Percentiles rank a stretch among this genome's conserved stretches.
Evolutionary conservation across 2,113 vertebrate genomes (phyloP).

Genomic region (Nettapus auritus): DNA sequence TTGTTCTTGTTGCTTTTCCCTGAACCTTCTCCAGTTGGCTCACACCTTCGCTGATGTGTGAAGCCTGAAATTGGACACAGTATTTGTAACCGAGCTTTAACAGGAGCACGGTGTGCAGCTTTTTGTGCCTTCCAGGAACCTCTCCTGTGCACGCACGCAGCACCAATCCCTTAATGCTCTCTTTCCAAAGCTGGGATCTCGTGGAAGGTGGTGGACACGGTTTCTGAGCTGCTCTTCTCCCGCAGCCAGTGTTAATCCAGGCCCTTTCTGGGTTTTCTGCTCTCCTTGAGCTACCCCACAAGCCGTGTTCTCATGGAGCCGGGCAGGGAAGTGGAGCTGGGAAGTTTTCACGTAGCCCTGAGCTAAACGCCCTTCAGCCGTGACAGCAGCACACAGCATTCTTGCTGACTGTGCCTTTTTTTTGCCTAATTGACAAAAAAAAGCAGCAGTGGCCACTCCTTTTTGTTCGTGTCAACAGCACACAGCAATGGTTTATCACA

Average conservation of each 20-base stretch:
- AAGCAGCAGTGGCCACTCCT: not conserved
- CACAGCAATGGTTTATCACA: rapidly evolving
- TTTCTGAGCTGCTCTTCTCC: not conserved
- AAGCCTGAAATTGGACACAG: not conserved
- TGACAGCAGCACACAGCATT: not conserved
- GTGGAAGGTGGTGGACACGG: not conserved
- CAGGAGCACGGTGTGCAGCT: not conserved
- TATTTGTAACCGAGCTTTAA: not conserved
- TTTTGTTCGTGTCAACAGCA: not conserved
- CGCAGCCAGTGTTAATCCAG: not conserved
- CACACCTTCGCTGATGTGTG: not conserved
- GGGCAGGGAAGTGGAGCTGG: not conserved
- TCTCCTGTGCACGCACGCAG: not conserved
- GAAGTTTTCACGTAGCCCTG: not conserved
- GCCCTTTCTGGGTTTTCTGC: not conserved
- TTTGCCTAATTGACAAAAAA: not conserved
- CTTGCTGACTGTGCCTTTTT: not conserved
- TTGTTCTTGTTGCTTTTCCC: not conserved
- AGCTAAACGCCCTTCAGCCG: not conserved
- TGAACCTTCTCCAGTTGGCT: not conserved
- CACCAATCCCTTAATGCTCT: not conserved
- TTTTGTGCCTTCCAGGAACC: not conserved
- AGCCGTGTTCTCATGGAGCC: not conserved
- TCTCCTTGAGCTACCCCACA: not conserved
- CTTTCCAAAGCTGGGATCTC: not conserved